Base-by-base conservation (phyloP, 2,797 vertebrate genomes). In the Hyperoplus lanceolatus region DNA sequence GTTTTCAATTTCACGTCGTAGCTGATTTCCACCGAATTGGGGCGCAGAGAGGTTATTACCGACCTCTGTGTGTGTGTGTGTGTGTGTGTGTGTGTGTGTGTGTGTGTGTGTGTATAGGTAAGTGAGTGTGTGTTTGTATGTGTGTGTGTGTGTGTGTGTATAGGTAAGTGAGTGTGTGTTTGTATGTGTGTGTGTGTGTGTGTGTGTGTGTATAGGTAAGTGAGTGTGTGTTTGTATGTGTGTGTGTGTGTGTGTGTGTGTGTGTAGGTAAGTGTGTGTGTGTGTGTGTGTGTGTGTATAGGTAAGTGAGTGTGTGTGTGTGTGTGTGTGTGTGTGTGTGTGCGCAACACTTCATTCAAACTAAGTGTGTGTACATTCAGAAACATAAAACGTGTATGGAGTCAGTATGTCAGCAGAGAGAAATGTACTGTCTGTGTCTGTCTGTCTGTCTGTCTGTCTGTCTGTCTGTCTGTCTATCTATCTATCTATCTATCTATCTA, bases 1-100 rank as follows among this genome's bases (percentile, higher is more conserved):
- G 93, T 94, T 95, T 95, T 94, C 93, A 95, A 95, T 95, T 95
- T 94, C 89, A 93, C 93, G 93, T 94, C 90, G 89, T 82, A 85
- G 87, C 84, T 89, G 87, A 90, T 93, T 93, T 93, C 92, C 81
- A 73, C 85, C 76, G 83, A 85, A 86, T 89, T 66, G 69, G 82
- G 84, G 84, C 83, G 50, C 75, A 53, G 75, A 76, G 83, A 77
- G 82, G 84, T 92, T 93, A 93, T 94, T 92, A 92, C 94, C 70
- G 83, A 92, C 80, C 12, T 38, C 29, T 39, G 14, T 39, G 36
- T 7, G 41, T 36, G 56, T 39, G 4, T 39, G 21, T 29, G 21
- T 29, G 21, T 29, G 21, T 29, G 21, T 29, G 21, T 29, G 21
- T 29, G 21, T 29, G 21, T 29, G 21, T 29, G 21, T 29, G 21